A percentile compares a stretch with the other conserved stretches of the same genome.
These are phyloP conservation scores for Synodontis membranacea DNA, from an alignment of 2,113 vertebrate genomes.

Conservation along the genomic window DNA sequence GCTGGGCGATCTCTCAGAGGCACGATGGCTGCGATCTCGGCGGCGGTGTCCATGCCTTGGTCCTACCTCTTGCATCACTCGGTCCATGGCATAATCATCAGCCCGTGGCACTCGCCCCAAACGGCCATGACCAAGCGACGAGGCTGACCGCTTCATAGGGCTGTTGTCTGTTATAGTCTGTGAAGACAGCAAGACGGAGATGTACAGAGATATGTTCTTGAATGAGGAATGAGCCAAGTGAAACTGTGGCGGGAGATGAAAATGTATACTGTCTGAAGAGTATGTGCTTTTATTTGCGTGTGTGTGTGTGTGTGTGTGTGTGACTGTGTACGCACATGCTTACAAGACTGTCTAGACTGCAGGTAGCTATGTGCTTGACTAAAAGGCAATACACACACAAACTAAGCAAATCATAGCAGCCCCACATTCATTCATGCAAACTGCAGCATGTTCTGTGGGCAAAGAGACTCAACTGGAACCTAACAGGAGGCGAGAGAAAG, in stretches of 20 bases:
- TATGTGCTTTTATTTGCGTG: slow-evolving; percentile 7
- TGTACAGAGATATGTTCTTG: slow-evolving; percentile 39
- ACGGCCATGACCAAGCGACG: slow-evolving; percentile 83
- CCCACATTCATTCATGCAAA: slow-evolving; percentile 49
- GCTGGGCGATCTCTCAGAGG: slow-evolving; percentile 85
- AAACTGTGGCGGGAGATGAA: slow-evolving; percentile 52
- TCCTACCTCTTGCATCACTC: slow-evolving; percentile 80
- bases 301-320: slow-evolving; percentile 21
- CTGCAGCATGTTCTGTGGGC: slow-evolving; percentile 36
- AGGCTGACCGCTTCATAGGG: slow-evolving; percentile 92
- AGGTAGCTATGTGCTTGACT: slow-evolving; percentile 17
- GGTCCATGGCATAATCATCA: slow-evolving; percentile 84
- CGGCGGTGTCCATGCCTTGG: slow-evolving; percentile 83
- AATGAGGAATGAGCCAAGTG: slow-evolving; percentile 27
- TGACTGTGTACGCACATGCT: slow-evolving; percentile 5
- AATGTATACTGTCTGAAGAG: not conserved
- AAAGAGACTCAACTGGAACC: slow-evolving; percentile 8
- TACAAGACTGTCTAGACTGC: slow-evolving; percentile 2
- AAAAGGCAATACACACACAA: not conserved
- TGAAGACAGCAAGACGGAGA: slow-evolving; percentile 51
- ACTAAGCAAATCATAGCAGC: slow-evolving; percentile 4
- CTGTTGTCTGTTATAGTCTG: slow-evolving; percentile 90
- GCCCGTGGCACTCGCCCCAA: slow-evolving; percentile 73
- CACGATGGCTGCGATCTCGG: slow-evolving; percentile 78
- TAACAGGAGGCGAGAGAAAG: slow-evolving; percentile 44